Evolutionary conservation across 2,888 invertebrate species (phyloP), one percentile per base, ranked within the genome.

Genomic region (Plebejus melissa): DNA sequence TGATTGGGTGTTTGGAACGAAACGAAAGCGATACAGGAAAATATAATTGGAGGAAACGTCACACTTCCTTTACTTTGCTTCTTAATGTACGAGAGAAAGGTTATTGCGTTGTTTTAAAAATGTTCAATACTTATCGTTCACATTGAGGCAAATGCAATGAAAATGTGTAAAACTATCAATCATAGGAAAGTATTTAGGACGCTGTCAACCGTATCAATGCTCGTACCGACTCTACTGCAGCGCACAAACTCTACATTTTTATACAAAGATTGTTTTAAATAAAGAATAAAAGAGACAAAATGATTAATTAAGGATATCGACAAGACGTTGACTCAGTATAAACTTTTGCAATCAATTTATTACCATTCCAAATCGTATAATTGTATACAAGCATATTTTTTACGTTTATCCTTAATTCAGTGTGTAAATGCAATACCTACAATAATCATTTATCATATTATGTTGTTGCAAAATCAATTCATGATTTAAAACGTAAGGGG

Each of bases 1-100:
- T 75, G 41, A 57, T 41, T 75, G 71, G 54, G 32, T 13, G 75
- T 50, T 57, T 75, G 22, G 54, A 57, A 54, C 50, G 22, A 41
- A 57, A 41, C 70, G 28, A 58, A 69, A 46, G 50, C 13, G 32
- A 65, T 41, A 41, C 22, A 22, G n/a, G 7, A 7, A 50, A 46
- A 71, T 72, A 32, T 28, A 50, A 46, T 54, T 54, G 54, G 16
- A 32, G 50, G 32, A 72, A 72, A 72, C 50, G 32, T 72, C 28
- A 16, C 32, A 28, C 22, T 72, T 72, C 72, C 72, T 28, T 50
- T 32, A 28, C 22, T 7, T 32, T 72, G 46, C 32, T 72, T 4
- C 22, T 46, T 9, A 22, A 71, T 71, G 46, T 46, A 71, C 46
- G 7, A 71, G 71, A 46, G 22, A 71, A 71, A 46, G 22, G 28